Conservation (phyloP, 2,113 vertebrate genomes). For the cat (Felis catus) region F.catus_Fca126_mat1.0 CM031426.1:44524001-44524500, state of each 20-base stretch:
- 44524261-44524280: too few relatives aligned
- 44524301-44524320: background rate
- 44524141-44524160: background rate
- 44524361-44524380: background rate
- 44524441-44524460: background rate
- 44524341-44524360: background rate
- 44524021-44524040: background rate
- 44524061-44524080: background rate
- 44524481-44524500: conserved; percentile 9
- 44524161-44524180: background rate
- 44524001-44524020: background rate
- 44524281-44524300: background rate
- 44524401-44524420: background rate
- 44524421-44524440: background rate
- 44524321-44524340: background rate
- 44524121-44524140: background rate
- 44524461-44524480: background rate
- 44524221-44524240: background rate
- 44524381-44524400: conserved; percentile 10
- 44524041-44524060: background rate
- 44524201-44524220: background rate
- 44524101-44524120: background rate
- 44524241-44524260: background rate
- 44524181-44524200: background rate
- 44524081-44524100: background rate